A percentile compares a stretch with the other conserved stretches of the same genome.
Evolutionary conservation across 2,797 vertebrate species (phyloP).

Genomic region (Coendou prehensilis): DNA sequence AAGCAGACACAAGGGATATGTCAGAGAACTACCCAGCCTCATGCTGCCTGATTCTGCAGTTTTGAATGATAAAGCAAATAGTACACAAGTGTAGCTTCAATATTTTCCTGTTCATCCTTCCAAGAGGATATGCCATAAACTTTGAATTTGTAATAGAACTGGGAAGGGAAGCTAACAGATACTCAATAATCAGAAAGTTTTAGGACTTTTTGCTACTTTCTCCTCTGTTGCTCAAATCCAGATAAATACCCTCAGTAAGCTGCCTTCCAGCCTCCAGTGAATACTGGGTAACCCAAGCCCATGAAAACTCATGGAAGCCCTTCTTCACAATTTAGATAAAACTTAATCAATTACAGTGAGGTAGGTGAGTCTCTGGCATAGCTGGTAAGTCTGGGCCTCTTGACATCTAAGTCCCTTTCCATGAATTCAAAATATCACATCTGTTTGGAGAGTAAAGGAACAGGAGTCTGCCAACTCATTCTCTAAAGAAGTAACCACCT

Average conservation of each 20-base stretch:
- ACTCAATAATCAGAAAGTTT: neutral
- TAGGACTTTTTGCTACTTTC: neutral
- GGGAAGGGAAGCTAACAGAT: neutral
- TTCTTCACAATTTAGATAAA: neutral
- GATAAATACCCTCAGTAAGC: neutral
- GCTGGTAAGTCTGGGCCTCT: neutral
- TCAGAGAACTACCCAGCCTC: neutral
- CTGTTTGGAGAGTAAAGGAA: neutral
- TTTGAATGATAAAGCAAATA: neutral
- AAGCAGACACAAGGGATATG: neutral
- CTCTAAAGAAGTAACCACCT: neutral
- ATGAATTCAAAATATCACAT: neutral
- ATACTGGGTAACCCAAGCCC: neutral
- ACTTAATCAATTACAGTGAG: neutral
- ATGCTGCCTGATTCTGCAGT: neutral
- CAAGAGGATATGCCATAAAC: neutral
- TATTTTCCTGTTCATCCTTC: neutral
- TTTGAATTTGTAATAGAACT: slow-evolving; percentile 6
- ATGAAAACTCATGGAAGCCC: neutral
- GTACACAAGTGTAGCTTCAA: neutral
- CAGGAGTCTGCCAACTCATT: neutral
- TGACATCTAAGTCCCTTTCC: neutral
- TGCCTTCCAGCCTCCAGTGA: neutral
- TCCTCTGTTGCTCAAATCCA: neutral
- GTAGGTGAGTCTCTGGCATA: neutral